Evolutionary conservation across 2,888 invertebrate species (phyloP).

Genomic region (Drosophila neoperkinsi): DNA sequence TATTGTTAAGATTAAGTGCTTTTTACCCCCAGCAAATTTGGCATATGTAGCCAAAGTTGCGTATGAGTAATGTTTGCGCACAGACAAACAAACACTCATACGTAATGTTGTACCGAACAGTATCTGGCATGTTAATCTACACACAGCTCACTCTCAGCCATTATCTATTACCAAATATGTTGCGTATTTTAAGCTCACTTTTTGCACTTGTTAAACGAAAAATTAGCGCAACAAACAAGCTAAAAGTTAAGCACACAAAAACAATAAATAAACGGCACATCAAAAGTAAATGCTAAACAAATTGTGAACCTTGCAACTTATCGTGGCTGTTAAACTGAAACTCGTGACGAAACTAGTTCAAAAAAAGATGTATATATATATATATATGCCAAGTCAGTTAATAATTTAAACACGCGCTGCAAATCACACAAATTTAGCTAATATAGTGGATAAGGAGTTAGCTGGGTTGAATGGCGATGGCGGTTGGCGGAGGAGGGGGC

Average conservation of each 20-base stretch:
- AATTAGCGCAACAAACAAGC: conserved; percentile 55
- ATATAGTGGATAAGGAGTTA: not conserved
- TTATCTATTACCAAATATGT: conserved; percentile 25
- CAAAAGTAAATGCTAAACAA: conserved; percentile 45
- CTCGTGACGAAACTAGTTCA: conserved; percentile 61
- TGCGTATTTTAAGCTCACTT: conserved; percentile 37
- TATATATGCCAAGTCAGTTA: conserved; percentile 49
- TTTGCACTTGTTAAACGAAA: conserved; percentile 45
- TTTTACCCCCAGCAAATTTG: conserved; percentile 1
- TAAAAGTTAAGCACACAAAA: conserved; percentile 25
- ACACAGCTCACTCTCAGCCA: not conserved
- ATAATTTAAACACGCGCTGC: conserved; percentile 67
- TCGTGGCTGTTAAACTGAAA: conserved; percentile 67
- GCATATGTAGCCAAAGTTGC: conserved; percentile 16
- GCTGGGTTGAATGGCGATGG: not conserved
- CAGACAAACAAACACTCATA: conserved; percentile 27
- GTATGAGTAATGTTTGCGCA: conserved; percentile 56
- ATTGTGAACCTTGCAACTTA: conserved; percentile 55
- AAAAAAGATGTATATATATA: not conserved
- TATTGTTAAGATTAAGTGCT: conserved; percentile 55
- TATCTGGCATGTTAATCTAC: conserved; percentile 10
- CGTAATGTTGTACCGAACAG: conserved; percentile 25
- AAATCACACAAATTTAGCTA: conserved; percentile 48
- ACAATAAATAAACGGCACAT: conserved; percentile 1
- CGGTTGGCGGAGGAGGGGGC: not conserved